phyloP scores from a whole-genome alignment of 2,797 vertebrate genomes.

The Sebastes steindachneri region DNA sequence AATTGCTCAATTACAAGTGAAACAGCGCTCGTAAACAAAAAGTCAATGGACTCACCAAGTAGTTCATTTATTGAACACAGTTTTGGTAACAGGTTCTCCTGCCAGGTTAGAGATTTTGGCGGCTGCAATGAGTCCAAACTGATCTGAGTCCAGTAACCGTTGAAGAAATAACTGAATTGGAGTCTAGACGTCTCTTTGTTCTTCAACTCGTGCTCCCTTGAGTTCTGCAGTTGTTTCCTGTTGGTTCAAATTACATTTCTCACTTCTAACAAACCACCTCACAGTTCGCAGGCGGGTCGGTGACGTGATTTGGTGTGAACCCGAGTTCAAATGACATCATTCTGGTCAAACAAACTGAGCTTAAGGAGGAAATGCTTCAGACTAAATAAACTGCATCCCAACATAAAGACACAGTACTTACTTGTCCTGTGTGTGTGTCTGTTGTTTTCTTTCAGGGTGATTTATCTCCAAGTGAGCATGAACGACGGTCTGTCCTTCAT shows the following conservation, averaged over 20 bases:
- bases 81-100: neutral
- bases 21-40: constrained; percentile 20
- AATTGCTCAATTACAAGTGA: constrained; percentile 11
- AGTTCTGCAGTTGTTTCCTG: constrained; percentile 15
- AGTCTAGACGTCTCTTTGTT: neutral
- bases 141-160: neutral
- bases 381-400: constrained; percentile 7
- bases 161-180: neutral
- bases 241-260: constrained; percentile 19
- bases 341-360: neutral
- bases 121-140: neutral
- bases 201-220: neutral
- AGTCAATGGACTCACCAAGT: neutral
- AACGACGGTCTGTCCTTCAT: constrained; percentile 92
- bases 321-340: constrained; percentile 42
- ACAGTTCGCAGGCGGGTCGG: neutral
- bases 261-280: constrained; percentile 9
- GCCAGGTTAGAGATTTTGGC: neutral
- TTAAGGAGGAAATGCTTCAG: constrained; percentile 9
- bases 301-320: constrained; percentile 24
- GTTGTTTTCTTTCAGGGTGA: constrained; percentile 84
- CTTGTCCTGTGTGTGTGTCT: constrained; percentile 15
- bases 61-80: neutral
- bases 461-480: constrained; percentile 94
- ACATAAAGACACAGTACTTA: neutral